Base-by-base conservation (phyloP, 2,888 invertebrate genomes). In the Meiosimyza platycephala region DNA sequence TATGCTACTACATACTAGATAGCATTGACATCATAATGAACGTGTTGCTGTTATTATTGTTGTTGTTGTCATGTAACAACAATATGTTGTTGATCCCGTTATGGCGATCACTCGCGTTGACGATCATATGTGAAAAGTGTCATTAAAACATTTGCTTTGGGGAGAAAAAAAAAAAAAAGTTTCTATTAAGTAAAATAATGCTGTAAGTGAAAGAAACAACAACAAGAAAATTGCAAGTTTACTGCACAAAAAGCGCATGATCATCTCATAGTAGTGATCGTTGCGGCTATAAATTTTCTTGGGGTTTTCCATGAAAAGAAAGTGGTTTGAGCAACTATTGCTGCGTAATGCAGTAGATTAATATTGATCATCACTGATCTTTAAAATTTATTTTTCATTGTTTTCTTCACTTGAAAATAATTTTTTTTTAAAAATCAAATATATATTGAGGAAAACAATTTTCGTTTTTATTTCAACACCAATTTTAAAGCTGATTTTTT, bases 11-110 rank as follows among this genome's bases (percentile, higher is more conserved):
- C n/a, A n/a, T n/a, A n/a, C 13, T 52, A 13, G 47, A 67, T 71
- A 72, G 60, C 75, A 75, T 73, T 75, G 75, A 75, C 75, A 73
- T 75, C 72, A 71, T 75, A 51, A 75, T 75, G 65, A 72, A 22
- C 64, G 15, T 68, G 12, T 16, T 11, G 50, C 47, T 68, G 50
- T 33, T 68, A 59, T 2, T 59, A 18, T 48, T 48, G 16, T n/a
- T 12, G 16, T n/a, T 12, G 59, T 60, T 33, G 48, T 51, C 59
- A 60, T 66, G 59, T 60, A 64, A 54, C 57, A 65, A 71, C 50
- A 64, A n/a, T 16, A 55, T 73, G 69, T 65, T 60, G 68, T 68
- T 68, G 55, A 65, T 66, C 66, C 72, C 75, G 75, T 71, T 71
- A 69, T 54, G 22, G 9, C 48, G 52, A 57, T 48, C 54, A 18